Percentiles rank a stretch among this genome's conserved stretches.
phyloP scores from a whole-genome alignment of 2,888 invertebrate species.

The Gerris lacustris region DNA sequence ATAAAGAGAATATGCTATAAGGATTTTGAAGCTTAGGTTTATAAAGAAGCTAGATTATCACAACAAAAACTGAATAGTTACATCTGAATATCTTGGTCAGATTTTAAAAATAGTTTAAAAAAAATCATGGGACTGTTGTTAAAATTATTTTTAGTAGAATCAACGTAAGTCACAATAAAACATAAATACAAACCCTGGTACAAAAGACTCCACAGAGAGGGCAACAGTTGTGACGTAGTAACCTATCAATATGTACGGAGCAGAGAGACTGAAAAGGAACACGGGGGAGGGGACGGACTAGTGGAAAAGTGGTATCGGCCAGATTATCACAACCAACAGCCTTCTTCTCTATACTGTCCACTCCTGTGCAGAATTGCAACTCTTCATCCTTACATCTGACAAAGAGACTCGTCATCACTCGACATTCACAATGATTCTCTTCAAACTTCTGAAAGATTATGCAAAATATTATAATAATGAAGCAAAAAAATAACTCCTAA shows the following conservation, averaged over 20 bases:
- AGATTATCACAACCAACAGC: conserved; percentile 70
- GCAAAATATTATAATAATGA: too few relatives aligned
- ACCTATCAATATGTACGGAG: conserved; percentile 59
- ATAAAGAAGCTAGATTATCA: too few relatives aligned
- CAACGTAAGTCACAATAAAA: too few relatives aligned
- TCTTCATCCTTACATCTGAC: conserved; percentile 15
- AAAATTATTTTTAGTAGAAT: too few relatives aligned
- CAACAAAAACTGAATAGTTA: too few relatives aligned
- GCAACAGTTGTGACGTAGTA: conserved; percentile 74
- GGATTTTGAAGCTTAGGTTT: too few relatives aligned
- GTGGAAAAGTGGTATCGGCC: conserved; percentile 46
- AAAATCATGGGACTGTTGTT: too few relatives aligned
- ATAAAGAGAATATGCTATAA: too few relatives aligned
- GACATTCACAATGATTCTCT: background rate
- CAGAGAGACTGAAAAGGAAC: conserved; percentile 59
- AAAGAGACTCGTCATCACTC: background rate
- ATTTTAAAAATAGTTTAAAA: too few relatives aligned
- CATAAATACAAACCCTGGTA: conserved; percentile 52
- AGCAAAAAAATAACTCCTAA: too few relatives aligned
- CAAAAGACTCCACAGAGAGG: conserved; percentile 83
- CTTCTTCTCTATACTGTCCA: conserved; percentile 60
- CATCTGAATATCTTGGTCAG: too few relatives aligned
- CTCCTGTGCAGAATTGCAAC: conserved; percentile 49
- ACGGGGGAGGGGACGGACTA: conserved; percentile 56
- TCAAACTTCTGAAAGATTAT: conserved; percentile 10